Conservation (phyloP, 1,140 invertebrate genomes). For the Conopomorpha cramerella region DNA sequence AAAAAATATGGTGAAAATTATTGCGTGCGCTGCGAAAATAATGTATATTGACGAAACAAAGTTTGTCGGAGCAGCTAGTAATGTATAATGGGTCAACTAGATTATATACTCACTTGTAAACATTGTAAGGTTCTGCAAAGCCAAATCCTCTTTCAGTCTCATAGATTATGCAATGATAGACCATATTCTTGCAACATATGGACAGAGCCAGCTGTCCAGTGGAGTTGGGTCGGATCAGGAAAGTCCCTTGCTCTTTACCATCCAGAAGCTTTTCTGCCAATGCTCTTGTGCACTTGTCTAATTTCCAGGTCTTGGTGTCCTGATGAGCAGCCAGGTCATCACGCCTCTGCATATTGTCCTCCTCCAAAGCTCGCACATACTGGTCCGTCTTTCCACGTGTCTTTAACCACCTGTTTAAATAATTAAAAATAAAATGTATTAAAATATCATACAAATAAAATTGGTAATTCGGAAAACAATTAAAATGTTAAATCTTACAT, state of each 20-base stretch:
- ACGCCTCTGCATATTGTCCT: constrained; percentile 48
- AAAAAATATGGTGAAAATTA: too few relatives aligned
- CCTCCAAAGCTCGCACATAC: constrained; percentile 66
- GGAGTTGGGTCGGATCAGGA: constrained; percentile 81
- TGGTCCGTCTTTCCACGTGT: constrained; percentile 68
- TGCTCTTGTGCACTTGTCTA: constrained; percentile 70
- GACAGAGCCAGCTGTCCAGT: constrained; percentile 89
- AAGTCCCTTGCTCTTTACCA: constrained; percentile 83
- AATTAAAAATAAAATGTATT: not conserved
- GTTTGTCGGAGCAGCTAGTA: too few relatives aligned
- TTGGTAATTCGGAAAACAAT: too few relatives aligned
- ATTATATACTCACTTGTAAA: constrained; percentile 64
- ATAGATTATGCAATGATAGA: constrained; percentile 93
- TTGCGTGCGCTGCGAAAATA: too few relatives aligned
- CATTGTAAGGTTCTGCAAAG: constrained; percentile 94
- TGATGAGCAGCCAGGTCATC: constrained; percentile 51
- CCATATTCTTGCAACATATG: constrained; percentile 81
- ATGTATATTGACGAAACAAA: too few relatives aligned
- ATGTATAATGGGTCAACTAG: too few relatives aligned
- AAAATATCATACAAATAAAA: too few relatives aligned
- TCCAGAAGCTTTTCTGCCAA: constrained; percentile 77
- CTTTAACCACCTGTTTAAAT: constrained; percentile 54
- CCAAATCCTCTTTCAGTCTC: constrained; percentile 86
- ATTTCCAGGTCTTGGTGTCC: constrained; percentile 43
- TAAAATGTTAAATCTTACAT: too few relatives aligned